Conservation (phyloP, 37 sponge, comb jelly and placozoan species). For the Agelas oroides region DNA sequence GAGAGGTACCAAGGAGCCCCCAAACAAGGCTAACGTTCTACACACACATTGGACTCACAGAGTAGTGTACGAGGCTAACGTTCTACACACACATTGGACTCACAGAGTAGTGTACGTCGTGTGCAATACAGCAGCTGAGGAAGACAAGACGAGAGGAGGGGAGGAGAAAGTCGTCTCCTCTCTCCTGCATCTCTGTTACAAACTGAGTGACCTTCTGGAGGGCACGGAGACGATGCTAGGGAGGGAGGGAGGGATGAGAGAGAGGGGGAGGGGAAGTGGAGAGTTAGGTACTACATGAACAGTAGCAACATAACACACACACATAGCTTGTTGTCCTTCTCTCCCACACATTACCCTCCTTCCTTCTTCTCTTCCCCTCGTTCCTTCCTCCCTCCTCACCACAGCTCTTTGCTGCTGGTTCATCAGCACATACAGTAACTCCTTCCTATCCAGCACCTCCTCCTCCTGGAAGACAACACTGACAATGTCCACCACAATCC, state of each 20-base stretch:
- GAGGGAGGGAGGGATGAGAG: too few species aligned
- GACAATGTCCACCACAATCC: slow-evolving; percentile 39
- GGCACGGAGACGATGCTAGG: slow-evolving; percentile 25
- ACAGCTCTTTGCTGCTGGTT: slow-evolving; percentile 45
- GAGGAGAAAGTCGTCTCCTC: background rate
- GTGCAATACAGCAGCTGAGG: slow-evolving; percentile 36
- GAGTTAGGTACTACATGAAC: background rate
- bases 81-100: slow-evolving; percentile 17
- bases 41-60: too few species aligned
- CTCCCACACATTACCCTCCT: too few species aligned
- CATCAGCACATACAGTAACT: slow-evolving; percentile 17
- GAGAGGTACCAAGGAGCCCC: too few species aligned
- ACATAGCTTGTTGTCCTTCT: too few species aligned
- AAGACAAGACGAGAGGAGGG: slow-evolving; percentile 43
- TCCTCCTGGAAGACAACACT: slow-evolving; percentile 13
- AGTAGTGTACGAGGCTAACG: too few species aligned
- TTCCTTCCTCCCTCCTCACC: slow-evolving; percentile 12
- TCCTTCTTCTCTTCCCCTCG: too few species aligned
- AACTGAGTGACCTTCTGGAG: slow-evolving; percentile 24
- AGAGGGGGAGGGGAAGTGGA: background rate
- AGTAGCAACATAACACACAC: too few species aligned
- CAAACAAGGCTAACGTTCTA: too few species aligned
- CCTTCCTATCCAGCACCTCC: slow-evolving; percentile 24
- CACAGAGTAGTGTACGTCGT: slow-evolving; percentile 62
- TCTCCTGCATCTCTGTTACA: background rate